phyloP scores from a whole-genome alignment of 35 echinoderm and acorn worm genomes.

The Holothuria glaberrima region DNA sequence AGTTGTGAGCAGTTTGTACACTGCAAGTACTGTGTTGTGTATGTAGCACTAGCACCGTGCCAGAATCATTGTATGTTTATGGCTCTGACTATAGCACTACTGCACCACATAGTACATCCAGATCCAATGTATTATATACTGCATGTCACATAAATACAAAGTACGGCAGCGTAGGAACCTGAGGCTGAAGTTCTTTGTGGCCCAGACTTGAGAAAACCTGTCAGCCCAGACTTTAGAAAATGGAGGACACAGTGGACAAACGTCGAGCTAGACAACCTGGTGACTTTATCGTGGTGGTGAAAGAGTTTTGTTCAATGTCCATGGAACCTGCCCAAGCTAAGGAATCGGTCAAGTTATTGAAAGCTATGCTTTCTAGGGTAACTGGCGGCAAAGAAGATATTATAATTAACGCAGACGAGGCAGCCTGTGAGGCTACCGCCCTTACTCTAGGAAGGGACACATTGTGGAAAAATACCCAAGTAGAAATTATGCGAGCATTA shows the following conservation, averaged over 20 bases:
- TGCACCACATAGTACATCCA: too few relatives aligned
- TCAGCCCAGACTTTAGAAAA: background rate
- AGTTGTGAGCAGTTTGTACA: too few relatives aligned
- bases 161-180: too few relatives aligned
- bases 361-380: conserved; percentile 16
- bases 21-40: too few relatives aligned
- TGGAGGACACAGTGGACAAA: background rate
- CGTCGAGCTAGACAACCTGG: background rate
- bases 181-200: too few relatives aligned
- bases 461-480: conserved; percentile 34
- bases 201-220: too few relatives aligned
- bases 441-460: conserved; percentile 20
- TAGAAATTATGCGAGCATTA: conserved; percentile 55
- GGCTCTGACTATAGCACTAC: too few relatives aligned
- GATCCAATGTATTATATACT: too few relatives aligned
- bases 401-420: background rate
- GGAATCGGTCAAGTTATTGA: conserved; percentile 2
- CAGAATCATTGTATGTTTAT: too few relatives aligned
- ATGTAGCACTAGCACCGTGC: too few relatives aligned
- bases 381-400: conserved; percentile 25
- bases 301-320: conserved; percentile 14
- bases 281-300: background rate
- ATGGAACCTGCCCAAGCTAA: background rate
- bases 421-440: conserved; percentile 10
- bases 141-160: too few relatives aligned